phyloP scores from a whole-genome alignment of 2,113 vertebrate genomes.

The Hippolais icterina region DNA sequence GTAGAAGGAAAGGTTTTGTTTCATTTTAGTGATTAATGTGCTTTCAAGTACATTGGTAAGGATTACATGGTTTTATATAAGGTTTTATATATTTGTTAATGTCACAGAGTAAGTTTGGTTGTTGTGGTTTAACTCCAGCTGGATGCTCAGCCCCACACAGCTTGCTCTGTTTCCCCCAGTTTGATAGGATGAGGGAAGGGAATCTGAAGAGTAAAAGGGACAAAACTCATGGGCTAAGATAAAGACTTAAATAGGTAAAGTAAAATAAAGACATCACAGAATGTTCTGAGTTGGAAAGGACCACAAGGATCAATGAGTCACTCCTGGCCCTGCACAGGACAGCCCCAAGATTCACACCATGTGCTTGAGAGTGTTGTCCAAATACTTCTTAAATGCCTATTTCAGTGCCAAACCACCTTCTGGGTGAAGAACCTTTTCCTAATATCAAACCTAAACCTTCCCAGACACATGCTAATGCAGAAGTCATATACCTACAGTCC shows the following conservation, averaged over 20 bases:
- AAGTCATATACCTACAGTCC: background rate
- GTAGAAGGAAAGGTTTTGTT: background rate
- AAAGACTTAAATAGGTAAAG: background rate
- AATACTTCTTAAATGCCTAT: background rate
- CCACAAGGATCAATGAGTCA: background rate
- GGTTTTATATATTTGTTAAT: background rate
- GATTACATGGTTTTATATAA: background rate
- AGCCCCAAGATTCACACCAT: background rate
- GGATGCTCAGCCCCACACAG: background rate
- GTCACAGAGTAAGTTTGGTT: background rate
- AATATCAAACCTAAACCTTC: background rate
- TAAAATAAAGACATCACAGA: background rate
- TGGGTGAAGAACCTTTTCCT: background rate
- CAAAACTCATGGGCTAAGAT: background rate
- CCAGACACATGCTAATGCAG: background rate
- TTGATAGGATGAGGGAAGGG: background rate
- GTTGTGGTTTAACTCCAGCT: background rate
- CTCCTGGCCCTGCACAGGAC: background rate
- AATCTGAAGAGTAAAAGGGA: background rate
- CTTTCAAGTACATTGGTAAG: background rate
- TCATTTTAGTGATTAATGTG: background rate
- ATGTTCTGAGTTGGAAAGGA: background rate
- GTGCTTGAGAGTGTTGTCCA: background rate
- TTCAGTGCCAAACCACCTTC: background rate
- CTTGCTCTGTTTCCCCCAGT: fast-evolving